Base-by-base conservation (phyloP, 2,888 invertebrate genomes). In the Silvanus unidentatus region DNA sequence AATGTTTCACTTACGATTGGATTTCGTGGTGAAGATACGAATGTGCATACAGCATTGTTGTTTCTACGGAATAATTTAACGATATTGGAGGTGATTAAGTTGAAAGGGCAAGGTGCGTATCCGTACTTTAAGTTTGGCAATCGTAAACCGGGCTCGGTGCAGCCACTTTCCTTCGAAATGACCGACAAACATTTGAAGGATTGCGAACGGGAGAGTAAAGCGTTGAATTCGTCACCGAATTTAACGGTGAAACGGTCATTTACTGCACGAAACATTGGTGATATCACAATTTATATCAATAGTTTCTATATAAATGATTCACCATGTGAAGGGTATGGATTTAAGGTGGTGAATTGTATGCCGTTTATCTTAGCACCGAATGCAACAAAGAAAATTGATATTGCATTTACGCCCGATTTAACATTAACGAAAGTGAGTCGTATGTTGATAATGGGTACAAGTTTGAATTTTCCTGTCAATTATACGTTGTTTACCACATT, bases 41-140 rank as follows among this genome's bases (percentile, higher is more conserved):
- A 65, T 22, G 58, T 72, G 13, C 72, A 76, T 57, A 71, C 77
- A 34, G 73, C 78, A 1, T 68, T 75, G 47, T 64, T 81, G 9
- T 76, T 78, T 54, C 66, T 82, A 69, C 85, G 96, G 59, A 98
- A 97, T 70, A 98, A 98, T 71, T 74, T 98, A 63, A 98, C 97
- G 0, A 82, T 93, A 29, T 70, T 96, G 63, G 97, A 98, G 71
- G 83, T 86, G 2, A 76, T 95, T 16, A 81, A 86, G 63, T 71
- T 98, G 49, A 81, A 80, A 44, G 96, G 92, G 0, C 83, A 86
- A 63, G 93, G 95, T 11, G 92, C 89, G 1, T 74, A 81, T 55
- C 92, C 95, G 2, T 84, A 88, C 67, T 86, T 98, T 69, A 87
- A 88, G 62, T 85, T 96, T 60, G 93, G 85, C 14, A 93, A 90